A percentile compares a stretch with the other conserved stretches of the same genome.
Conservation (phyloP, 2,113 vertebrate genomes). For the Laticauda laticaudata region DNA sequence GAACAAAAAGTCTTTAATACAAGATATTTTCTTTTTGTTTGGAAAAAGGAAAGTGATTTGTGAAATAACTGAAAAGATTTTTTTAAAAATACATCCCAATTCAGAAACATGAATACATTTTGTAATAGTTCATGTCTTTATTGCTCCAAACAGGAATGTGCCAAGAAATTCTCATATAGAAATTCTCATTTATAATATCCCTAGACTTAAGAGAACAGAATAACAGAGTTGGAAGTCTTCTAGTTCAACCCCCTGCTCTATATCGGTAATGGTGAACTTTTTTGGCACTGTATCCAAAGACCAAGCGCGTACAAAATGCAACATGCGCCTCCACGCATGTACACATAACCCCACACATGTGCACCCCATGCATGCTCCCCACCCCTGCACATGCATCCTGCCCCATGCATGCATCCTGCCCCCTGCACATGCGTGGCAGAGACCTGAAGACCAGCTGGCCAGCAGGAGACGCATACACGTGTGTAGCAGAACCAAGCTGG, state of each 20-base stretch:
- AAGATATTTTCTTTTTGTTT: conserved; percentile 22
- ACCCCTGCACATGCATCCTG: too few relatives aligned
- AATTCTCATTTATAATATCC: conserved; percentile 17
- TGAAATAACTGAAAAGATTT: conserved; percentile 45
- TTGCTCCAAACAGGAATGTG: background rate
- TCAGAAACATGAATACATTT: conserved; percentile 17
- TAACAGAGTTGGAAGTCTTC: background rate
- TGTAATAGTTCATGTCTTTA: rapidly evolving
- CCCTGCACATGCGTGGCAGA: too few relatives aligned
- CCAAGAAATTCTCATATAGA: background rate
- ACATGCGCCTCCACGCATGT: too few relatives aligned
- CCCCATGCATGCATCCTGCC: too few relatives aligned
- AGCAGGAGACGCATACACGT: too few relatives aligned
- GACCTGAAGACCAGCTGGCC: too few relatives aligned
- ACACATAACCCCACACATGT: too few relatives aligned
- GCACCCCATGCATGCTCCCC: too few relatives aligned
- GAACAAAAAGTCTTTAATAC: conserved; percentile 23
- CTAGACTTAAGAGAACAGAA: conserved; percentile 13
- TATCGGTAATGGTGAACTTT: too few relatives aligned
- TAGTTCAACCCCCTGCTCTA: background rate
- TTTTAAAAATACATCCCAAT: conserved; percentile 1
- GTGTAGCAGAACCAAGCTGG: too few relatives aligned
- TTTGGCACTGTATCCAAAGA: too few relatives aligned
- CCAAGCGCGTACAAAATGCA: too few relatives aligned
- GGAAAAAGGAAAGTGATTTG: conserved; percentile 33